Conservation (phyloP, 2,888 invertebrate genomes). For the Lathronympha strigana region DNA sequence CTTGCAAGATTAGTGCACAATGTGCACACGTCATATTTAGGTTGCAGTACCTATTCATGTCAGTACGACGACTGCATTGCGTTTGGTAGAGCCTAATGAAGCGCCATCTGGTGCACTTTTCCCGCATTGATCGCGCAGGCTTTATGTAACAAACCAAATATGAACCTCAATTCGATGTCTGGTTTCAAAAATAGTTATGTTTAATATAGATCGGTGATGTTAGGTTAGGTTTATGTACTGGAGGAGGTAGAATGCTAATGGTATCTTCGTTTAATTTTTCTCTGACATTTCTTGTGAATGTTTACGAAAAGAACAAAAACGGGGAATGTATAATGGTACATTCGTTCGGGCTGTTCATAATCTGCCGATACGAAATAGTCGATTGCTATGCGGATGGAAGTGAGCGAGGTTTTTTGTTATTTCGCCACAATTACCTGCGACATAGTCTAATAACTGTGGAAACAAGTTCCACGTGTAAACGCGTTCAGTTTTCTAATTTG, state of each 20-base stretch:
- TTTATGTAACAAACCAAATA: constrained; percentile 17
- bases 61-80: constrained; percentile 20
- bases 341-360: constrained; percentile 32
- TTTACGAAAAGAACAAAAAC: constrained; percentile 30
- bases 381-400: constrained; percentile 65
- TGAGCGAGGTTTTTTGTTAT: constrained; percentile 58
- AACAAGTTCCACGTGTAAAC: constrained; percentile 56
- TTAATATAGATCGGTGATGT: not conserved
- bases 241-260: not conserved
- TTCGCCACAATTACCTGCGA: constrained; percentile 67
- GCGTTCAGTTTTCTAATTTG: constrained; percentile 45
- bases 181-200: not conserved
- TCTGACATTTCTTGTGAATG: constrained; percentile 6
- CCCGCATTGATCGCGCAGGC: not conserved
- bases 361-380: constrained; percentile 43
- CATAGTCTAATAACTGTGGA: constrained; percentile 77
- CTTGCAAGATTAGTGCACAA: constrained; percentile 4
- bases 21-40: constrained; percentile 17
- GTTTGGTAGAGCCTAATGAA: not conserved
- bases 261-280: not conserved
- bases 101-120: constrained; percentile 34
- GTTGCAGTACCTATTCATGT: not conserved
- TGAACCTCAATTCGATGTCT: not conserved
- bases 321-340: constrained; percentile 31
- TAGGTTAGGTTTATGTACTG: not conserved